Evolutionary conservation across 2,888 invertebrate species (phyloP), one percentile per base, ranked within the genome.

Genomic region (Diadegma fenestrale): DNA sequence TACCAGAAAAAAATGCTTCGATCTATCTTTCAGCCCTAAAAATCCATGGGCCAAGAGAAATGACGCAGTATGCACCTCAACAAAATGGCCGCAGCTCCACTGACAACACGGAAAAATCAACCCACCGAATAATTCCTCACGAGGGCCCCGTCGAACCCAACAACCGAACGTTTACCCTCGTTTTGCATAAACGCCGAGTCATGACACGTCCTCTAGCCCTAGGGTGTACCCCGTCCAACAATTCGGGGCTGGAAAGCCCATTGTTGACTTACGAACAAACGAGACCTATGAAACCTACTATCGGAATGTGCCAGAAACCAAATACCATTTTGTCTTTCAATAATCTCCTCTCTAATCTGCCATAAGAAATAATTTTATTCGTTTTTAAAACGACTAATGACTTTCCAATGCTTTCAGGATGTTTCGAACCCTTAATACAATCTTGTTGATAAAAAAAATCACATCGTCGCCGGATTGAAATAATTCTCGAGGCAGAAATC

Each of bases 111-210:
- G 61, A 75, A 72, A 80, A 69, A 72, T 54, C 51, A 71, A 71
- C 33, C 19, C 26, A 26, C 58, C 58, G 58, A 64, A 76, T 48
- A 80, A 72, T 81, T 81, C 82, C 84, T 64, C 69, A 84, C 82
- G 77, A 48, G 58, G 45, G 45, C 80, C 84, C 66, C 86, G 85
- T 86, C 86, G 82, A 72, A 87, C 90, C 90, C 91, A 92, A 92
- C 92, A 92, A 92, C 92, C 91, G 91, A 90, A 91, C 92, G 91
- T 92, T 92, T 92, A 93, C 90, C 89, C 89, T 82, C 89, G 90
- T 92, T 92, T 93, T 92, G 90, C 92, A 92, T 92, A 92, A 91
- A 86, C 84, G 92, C 90, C 85, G 87, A 91, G 92, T 93, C 93
- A 93, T 87, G 88, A 72, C 69, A 86, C 84, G 84, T 37, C 22